Base-by-base conservation (phyloP, 2,113 vertebrate genomes). In the Microcebus murinus region DNA sequence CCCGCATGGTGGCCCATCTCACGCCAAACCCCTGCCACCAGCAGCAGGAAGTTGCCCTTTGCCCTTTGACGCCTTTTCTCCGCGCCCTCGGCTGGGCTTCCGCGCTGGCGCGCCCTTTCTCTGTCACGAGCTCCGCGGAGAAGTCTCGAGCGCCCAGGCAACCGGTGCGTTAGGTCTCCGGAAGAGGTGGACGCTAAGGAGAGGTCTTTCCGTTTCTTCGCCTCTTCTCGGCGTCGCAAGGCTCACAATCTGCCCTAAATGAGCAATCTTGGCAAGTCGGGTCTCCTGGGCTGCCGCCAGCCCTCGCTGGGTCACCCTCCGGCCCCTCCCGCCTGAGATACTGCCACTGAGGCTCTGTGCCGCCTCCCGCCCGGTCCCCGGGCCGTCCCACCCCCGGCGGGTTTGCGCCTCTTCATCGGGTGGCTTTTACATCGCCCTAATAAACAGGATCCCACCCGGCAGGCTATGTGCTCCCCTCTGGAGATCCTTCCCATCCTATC, bases 1-100 rank as follows among this genome's bases (percentile, higher is more conserved):
- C 25, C 61, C 61, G 12, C 27, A 11, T 25, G 61, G 61, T 29
- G 61, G 59, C 59, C 59, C 1, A 63, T 11, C 8, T 61, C 59
- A 29, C 27, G 25, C 59, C 25, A 27, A 29, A 63, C 61, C 12
- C 61, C 27, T 63, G 27, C 61, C 61, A 45, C 71, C 15, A 18
- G 42, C 14, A 9, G 73, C 27, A 1, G 15, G 8, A 45, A 42
- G 8, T 31, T 10, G 17, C 14, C 73, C 73, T 76, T 31, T 31
- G 73, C 73, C 73, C 45, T 48, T 25, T 48, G 6, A 0, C 0
- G 1, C 12, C 11, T 20, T 59, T n/a, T 5, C 13, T 20, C 61
- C 1, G 8, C 0, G 3, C 4, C 4, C 8, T 65, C 27, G 4
- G 63, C 14, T 34, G 29, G 14, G 31, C 14, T 29, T 27, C 25